These are phyloP conservation scores for Dicentrarchus labrax DNA, from an alignment of 2,113 vertebrate species.

Conservation along the genomic window DNA sequence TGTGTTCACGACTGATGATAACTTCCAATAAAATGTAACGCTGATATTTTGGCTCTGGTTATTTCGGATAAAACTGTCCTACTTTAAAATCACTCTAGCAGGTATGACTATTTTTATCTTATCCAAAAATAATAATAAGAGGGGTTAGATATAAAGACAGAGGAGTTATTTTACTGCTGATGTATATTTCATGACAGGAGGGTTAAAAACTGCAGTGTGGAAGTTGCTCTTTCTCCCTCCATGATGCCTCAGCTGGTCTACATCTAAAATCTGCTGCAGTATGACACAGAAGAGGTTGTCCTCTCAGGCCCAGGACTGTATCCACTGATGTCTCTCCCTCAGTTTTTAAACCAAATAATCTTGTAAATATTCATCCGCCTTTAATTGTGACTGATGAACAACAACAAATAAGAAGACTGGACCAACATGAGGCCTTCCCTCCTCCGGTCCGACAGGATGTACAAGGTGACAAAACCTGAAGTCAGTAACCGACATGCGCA, in stretches of 20 bases:
- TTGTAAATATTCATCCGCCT: too few species aligned
- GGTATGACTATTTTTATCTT: too few species aligned
- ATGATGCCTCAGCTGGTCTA: background rate
- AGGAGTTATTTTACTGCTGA: conserved; percentile 25
- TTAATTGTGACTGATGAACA: background rate
- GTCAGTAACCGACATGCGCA: background rate
- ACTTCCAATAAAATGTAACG: too few species aligned
- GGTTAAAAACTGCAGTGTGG: conserved; percentile 35
- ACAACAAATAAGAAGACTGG: background rate
- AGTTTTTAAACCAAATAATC: too few species aligned
- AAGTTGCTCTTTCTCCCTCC: background rate
- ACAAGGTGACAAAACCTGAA: conserved; percentile 10
- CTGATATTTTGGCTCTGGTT: too few species aligned
- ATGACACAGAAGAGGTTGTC: background rate
- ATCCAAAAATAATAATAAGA: too few species aligned
- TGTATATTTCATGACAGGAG: conserved; percentile 59
- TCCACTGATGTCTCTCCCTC: too few species aligned
- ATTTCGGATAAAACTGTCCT: too few species aligned
- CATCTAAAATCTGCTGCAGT: conserved; percentile 5
- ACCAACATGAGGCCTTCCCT: conserved; percentile 7
- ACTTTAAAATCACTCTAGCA: too few species aligned
- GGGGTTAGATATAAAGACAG: conserved; percentile 14
- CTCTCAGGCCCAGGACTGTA: background rate
- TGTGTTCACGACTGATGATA: too few species aligned
- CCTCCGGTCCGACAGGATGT: background rate